Evolutionary conservation across 2,113 vertebrate genomes (phyloP).

Genomic region (Ochotona princeps): DNA sequence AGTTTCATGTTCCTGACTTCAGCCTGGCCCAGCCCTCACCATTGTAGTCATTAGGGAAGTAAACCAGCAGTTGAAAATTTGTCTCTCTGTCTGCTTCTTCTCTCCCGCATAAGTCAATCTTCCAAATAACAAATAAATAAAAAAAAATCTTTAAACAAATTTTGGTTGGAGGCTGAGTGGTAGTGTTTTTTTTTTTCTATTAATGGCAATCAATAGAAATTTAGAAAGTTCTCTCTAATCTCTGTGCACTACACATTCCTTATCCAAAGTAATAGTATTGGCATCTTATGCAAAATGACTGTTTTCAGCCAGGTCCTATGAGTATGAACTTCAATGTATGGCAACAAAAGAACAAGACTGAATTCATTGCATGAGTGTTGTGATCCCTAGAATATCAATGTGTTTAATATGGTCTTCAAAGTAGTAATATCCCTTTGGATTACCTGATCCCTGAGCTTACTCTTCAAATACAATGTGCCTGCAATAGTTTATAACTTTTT

Average conservation of each 20-base stretch:
- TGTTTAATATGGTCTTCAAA: not conserved
- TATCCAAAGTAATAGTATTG: not conserved
- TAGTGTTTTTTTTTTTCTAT: not conserved
- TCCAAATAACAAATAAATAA: not conserved
- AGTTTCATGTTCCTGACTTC: no score
- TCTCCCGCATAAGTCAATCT: no score
- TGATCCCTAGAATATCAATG: not conserved
- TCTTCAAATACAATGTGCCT: not conserved
- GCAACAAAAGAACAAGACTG: not conserved
- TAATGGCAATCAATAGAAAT: not conserved
- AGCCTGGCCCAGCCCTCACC: no score
- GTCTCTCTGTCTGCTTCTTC: no score
- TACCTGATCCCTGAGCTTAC: not conserved
- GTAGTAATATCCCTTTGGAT: not conserved
- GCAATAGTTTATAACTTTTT: not conserved
- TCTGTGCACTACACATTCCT: not conserved
- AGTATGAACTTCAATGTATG: not conserved
- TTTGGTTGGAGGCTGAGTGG: not conserved
- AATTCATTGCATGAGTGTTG: not conserved
- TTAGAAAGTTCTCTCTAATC: constrained; percentile 13
- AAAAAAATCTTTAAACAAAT: not conserved
- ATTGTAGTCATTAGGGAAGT: no score
- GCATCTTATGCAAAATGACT: not conserved
- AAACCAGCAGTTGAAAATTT: no score
- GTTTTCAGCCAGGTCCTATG: not conserved